A percentile compares a stretch with the other conserved stretches of the same genome.
These are phyloP conservation scores for Egretta garzetta DNA, from an alignment of 2,113 vertebrate species.

Conservation along the genomic window DNA sequence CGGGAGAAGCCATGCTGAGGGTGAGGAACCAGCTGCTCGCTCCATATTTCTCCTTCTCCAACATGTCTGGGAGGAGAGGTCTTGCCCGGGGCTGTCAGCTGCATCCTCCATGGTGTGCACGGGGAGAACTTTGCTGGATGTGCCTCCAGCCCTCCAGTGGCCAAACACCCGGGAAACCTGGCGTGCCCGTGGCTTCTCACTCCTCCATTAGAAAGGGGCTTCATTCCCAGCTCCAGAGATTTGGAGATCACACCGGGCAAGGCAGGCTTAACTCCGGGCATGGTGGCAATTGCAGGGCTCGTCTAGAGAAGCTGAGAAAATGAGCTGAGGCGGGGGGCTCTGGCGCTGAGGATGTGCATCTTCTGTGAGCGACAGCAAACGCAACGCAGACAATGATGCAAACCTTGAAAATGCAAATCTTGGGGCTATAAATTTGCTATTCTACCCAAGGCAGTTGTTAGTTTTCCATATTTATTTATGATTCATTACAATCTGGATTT, in stretches of 20 bases:
- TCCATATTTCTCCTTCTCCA: background rate
- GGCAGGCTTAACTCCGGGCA: background rate
- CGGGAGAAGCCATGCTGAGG: background rate
- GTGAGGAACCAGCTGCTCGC: background rate
- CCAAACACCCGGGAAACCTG: background rate
- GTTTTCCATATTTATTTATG: slow-evolving; percentile 70
- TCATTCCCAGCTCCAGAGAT: background rate
- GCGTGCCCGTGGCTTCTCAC: background rate
- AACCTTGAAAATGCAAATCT: slow-evolving; percentile 69
- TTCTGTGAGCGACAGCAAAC: slow-evolving; percentile 39
- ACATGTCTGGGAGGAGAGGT: background rate
- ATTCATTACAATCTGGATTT: slow-evolving; percentile 71
- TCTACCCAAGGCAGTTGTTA: slow-evolving; percentile 49
- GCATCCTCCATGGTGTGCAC: too few species aligned
- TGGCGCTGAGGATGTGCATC: background rate
- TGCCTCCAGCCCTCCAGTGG: background rate
- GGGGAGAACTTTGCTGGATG: background rate
- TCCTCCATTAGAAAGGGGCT: background rate
- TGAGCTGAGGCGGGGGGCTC: fast-evolving
- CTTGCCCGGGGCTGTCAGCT: background rate
- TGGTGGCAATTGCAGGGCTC: background rate
- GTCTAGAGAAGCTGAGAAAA: background rate
- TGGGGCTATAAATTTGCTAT: slow-evolving; percentile 37
- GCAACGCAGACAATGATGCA: background rate
- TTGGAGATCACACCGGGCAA: background rate